Conservation (phyloP, 2,797 vertebrate genomes). For the Gila robusta region DNA sequence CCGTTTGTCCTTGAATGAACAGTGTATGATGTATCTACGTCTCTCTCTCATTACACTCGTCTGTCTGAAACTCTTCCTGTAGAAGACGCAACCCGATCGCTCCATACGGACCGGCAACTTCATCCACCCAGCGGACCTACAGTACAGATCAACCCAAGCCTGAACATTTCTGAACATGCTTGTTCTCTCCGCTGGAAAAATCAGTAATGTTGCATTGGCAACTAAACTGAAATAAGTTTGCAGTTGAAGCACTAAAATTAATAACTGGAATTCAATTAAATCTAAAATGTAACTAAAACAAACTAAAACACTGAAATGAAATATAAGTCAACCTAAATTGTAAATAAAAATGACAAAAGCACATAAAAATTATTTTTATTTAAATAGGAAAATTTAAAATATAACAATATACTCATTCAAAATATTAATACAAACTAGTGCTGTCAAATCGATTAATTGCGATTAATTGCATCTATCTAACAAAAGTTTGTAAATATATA, state of each 20-base stretch:
- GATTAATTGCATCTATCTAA: no score
- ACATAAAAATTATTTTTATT: no score
- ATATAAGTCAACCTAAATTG: not conserved
- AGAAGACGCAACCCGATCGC: conserved; percentile 32
- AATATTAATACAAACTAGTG: not conserved
- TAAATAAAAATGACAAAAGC: not conserved
- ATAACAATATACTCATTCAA: not conserved
- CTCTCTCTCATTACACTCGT: conserved; percentile 19
- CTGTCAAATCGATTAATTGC: no score
- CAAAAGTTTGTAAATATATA: no score
- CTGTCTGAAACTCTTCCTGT: conserved; percentile 20
- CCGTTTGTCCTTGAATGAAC: conserved; percentile 50
- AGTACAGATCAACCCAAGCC: not conserved
- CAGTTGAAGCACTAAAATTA: not conserved
- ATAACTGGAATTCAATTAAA: not conserved
- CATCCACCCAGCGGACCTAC: conserved; percentile 26
- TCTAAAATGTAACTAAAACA: not conserved
- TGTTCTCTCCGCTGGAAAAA: not conserved
- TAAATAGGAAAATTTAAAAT: not conserved
- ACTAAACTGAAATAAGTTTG: not conserved
- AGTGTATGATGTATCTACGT: conserved; percentile 17
- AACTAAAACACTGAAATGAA: not conserved
- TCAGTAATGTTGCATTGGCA: not conserved
- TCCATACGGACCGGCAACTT: not conserved
- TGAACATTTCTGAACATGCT: conserved; percentile 3